A percentile compares a stretch with the other conserved stretches of the same genome.
phyloP scores from a whole-genome alignment of 1,140 invertebrate genomes.

The Cecropterus lyciades region DNA sequence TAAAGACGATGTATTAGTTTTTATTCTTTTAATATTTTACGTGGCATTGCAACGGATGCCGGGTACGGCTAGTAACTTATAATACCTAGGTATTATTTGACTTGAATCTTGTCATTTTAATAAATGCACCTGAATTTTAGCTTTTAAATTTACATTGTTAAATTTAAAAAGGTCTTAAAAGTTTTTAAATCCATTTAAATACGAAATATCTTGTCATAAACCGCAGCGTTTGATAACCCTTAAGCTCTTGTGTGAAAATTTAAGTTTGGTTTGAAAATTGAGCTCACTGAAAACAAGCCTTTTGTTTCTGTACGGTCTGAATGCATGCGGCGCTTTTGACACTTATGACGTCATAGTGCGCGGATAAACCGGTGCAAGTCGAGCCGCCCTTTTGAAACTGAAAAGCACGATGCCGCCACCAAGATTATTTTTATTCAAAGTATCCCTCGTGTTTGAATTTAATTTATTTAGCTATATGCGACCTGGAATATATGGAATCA shows the following conservation, averaged over 20 bases:
- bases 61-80: too few species aligned
- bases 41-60: too few species aligned
- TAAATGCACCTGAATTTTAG: too few species aligned
- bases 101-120: too few species aligned
- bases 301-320: conserved; percentile 3
- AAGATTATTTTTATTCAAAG: neutral
- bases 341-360: neutral
- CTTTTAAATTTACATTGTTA: too few species aligned
- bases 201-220: neutral
- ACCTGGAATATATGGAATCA: neutral
- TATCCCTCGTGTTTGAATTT: neutral
- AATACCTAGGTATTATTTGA: too few species aligned
- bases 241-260: neutral
- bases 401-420: neutral
- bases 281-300: conserved; percentile 5
- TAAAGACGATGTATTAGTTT: too few species aligned
- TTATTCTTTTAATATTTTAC: too few species aligned
- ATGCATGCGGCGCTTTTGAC: conserved; percentile 6
- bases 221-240: neutral
- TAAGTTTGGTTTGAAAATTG: conserved; percentile 7
- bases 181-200: neutral
- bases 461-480: neutral
- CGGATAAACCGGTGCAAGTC: neutral
- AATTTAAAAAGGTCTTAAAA: too few species aligned
- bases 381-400: neutral